Evolutionary conservation across 2,113 vertebrate genomes (phyloP).

Genomic region (Poeciliopsis prolifica): DNA sequence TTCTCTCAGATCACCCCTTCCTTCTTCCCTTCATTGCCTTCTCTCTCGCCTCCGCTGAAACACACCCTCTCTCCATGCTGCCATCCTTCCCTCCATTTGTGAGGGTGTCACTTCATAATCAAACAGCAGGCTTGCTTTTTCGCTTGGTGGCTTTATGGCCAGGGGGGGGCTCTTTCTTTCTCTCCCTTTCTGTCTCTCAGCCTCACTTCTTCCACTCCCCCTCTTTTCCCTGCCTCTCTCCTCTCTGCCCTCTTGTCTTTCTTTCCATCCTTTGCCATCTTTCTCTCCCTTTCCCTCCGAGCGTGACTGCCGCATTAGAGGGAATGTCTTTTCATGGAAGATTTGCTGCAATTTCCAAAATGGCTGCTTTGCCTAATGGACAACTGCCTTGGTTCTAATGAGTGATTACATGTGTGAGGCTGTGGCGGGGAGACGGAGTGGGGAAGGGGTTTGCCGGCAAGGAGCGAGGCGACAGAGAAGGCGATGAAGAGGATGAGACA

Average conservation of each 20-base stretch:
- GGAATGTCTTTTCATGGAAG: conserved; percentile 95
- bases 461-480: conserved; percentile 22
- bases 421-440: not conserved
- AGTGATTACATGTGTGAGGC: conserved; percentile 71
- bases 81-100: conserved; percentile 43
- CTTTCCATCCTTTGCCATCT: conserved; percentile 51
- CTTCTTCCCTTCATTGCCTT: conserved; percentile 26
- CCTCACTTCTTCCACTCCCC: conserved; percentile 36
- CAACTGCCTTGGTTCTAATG: conserved; percentile 83
- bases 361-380: conserved; percentile 87
- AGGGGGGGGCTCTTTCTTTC: conserved; percentile 53
- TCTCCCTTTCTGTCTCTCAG: conserved; percentile 10
- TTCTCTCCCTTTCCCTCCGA: conserved; percentile 60
- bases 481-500: conserved; percentile 40
- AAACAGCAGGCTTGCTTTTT: conserved; percentile 89
- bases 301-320: conserved; percentile 90
- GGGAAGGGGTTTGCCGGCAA: not conserved
- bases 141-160: conserved; percentile 86
- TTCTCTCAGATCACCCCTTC: conserved; percentile 42
- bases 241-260: conserved; percentile 48
- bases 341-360: conserved; percentile 91
- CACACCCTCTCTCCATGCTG: conserved; percentile 44
- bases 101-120: conserved; percentile 84
- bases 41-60: conserved; percentile 43
- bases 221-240: conserved; percentile 29